These are phyloP conservation scores for Blastomussa wellsi DNA, from an alignment of 92 coral and sea anemone species.

Conservation along the genomic window DNA sequence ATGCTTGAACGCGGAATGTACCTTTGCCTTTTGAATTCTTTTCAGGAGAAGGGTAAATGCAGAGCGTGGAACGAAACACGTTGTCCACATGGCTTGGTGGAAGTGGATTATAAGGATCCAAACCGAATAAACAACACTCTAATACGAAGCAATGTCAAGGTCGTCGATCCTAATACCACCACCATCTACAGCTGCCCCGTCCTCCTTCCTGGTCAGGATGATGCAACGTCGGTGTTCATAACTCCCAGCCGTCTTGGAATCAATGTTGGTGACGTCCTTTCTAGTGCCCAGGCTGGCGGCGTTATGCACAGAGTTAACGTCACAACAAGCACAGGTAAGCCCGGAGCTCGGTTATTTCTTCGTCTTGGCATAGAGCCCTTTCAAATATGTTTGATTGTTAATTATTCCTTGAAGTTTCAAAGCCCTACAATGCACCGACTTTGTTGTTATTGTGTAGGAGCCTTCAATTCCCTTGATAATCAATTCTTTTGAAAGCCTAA, in stretches of 20 bases:
- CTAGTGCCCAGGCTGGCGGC: slow-evolving; percentile 82
- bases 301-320: slow-evolving; percentile 55
- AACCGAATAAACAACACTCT: slow-evolving; percentile 56
- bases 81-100: slow-evolving; percentile 69
- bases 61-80: slow-evolving; percentile 74
- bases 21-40: not conserved
- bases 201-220: slow-evolving; percentile 46
- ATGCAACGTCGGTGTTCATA: slow-evolving; percentile 45
- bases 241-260: slow-evolving; percentile 40
- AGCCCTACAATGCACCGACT: not conserved
- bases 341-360: too few species aligned
- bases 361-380: too few species aligned
- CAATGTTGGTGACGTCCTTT: slow-evolving; percentile 46
- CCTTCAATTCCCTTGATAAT: not conserved
- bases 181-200: slow-evolving; percentile 71
- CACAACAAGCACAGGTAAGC: slow-evolving; percentile 8
- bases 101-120: slow-evolving; percentile 58
- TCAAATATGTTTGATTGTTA: too few species aligned
- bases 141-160: slow-evolving; percentile 50
- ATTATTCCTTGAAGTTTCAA: not conserved
- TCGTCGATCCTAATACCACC: slow-evolving; percentile 57
- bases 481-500: not conserved
- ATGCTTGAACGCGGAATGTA: too few species aligned
- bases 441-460: not conserved
- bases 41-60: slow-evolving; percentile 53